These are phyloP conservation scores for Troides oblongomaculatus DNA, from an alignment of 2,888 invertebrate species.

Conservation along the genomic window DNA sequence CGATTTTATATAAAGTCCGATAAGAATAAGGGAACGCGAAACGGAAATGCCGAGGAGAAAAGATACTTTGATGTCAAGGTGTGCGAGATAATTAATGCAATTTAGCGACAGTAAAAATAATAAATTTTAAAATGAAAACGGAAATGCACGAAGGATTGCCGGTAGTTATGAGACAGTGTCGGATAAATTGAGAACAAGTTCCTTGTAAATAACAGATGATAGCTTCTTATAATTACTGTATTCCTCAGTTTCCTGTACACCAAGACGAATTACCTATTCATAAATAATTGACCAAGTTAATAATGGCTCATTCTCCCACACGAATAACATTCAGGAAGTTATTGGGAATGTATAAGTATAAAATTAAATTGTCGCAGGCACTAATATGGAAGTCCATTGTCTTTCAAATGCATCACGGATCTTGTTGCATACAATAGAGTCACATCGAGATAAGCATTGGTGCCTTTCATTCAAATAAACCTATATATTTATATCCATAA, in stretches of 20 bases:
- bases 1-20: not conserved
- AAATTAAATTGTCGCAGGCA: constrained; percentile 3
- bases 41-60: not conserved
- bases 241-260: not conserved
- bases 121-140: not conserved
- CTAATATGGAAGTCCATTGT: constrained; percentile 9
- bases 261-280: not conserved
- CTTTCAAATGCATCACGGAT: not conserved
- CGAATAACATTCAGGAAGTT: not conserved
- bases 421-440: constrained; percentile 18
- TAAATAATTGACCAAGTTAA: not conserved
- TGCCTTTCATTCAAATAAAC: constrained; percentile 6
- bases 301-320: not conserved
- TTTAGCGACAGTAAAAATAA: not conserved
- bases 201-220: not conserved
- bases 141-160: not conserved
- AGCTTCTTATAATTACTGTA: not conserved
- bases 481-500: constrained; percentile 8
- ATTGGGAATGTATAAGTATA: not conserved
- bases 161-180: not conserved
- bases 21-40: not conserved
- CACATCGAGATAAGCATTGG: not conserved
- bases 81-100: not conserved
- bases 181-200: not conserved
- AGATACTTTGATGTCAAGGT: not conserved